phyloP scores from a whole-genome alignment of 1,140 invertebrate species.

The Trissolcus basalis region DNA sequence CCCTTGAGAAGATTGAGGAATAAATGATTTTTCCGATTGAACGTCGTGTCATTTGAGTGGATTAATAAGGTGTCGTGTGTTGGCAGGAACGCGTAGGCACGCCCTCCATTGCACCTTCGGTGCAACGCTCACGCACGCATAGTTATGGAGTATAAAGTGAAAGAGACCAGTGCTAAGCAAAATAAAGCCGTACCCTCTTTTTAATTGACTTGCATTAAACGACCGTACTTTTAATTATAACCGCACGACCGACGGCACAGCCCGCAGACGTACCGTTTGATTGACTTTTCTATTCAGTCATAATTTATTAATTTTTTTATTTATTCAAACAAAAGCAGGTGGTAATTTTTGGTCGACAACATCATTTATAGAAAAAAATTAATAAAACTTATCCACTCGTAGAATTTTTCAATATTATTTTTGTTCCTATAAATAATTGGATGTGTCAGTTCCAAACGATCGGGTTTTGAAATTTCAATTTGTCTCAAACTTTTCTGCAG shows the following conservation, averaged over 20 bases:
- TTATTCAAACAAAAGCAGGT: too few species aligned
- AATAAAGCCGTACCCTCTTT: constrained; percentile 24
- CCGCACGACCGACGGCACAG: neutral
- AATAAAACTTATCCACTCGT: too few species aligned
- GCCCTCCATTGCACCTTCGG: constrained; percentile 53
- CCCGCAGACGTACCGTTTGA: too few species aligned
- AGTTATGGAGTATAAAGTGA: constrained; percentile 43
- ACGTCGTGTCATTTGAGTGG: constrained; percentile 16
- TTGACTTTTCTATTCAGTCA: constrained; percentile 3
- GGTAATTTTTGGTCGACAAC: too few species aligned
- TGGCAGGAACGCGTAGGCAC: constrained; percentile 53
- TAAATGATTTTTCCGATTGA: too few species aligned
- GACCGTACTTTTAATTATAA: constrained; percentile 16
- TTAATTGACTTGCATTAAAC: constrained; percentile 22
- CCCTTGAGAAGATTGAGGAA: too few species aligned
- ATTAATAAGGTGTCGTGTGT: constrained; percentile 34
- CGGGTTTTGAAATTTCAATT: too few species aligned
- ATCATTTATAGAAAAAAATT: too few species aligned
- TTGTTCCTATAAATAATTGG: too few species aligned
- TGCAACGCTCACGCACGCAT: constrained; percentile 58
- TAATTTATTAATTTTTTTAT: neutral
- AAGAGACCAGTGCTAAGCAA: constrained; percentile 38
- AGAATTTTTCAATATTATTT: too few species aligned
- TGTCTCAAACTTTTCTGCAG: too few species aligned
- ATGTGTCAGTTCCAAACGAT: too few species aligned